Base-by-base conservation (phyloP, 2,113 vertebrate species). In the Carassius gibelio region DNA sequence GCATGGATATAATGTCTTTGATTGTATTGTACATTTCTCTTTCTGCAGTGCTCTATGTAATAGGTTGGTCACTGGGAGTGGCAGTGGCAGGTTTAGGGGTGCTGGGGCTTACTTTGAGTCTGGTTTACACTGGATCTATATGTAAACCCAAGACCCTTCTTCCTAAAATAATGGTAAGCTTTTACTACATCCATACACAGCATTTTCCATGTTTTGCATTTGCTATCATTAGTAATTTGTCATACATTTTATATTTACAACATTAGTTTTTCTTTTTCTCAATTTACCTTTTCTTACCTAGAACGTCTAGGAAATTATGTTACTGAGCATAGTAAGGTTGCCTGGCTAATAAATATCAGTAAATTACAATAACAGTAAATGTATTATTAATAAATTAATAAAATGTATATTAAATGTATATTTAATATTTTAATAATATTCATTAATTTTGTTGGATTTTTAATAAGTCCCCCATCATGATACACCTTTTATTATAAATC, bases 101-200 rank as follows among this genome's bases (percentile, higher is more conserved):
- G 66, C 36, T 75, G 30, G 14, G 23, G 36, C 4, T 50, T 8
- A 1, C 68, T 4, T 30, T 23, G 6, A 36, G 13, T 34, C 90
- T 94, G 57, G 0, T 75, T 42, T 90, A 91, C 80, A 88, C 86
- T 4, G 92, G 94, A 23, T 88, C 90, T 77, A 64, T 94, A 8
- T 90, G 90, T 76, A 92, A 88, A 62, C 30, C 78, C 38, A 91
- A 85, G 55, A 36, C 13, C n/a, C n/a, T 15, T 2, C 79, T 83
- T 23, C 94, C 92, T 8, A 85, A 21, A 84, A 66, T 8, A 8
- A 87, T 94, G 87, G 87, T 88, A 80, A 88, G 72, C 4, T 48
- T 52, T 3, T 14, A 34, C 62, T 23, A 11, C 9, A 19, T n/a
- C 68, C 23, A 19, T 13, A 9, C 11, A 19, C 26, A 38, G 26